phyloP scores from a whole-genome alignment of 2,113 vertebrate species.

The Ceratotherium simum region DNA sequence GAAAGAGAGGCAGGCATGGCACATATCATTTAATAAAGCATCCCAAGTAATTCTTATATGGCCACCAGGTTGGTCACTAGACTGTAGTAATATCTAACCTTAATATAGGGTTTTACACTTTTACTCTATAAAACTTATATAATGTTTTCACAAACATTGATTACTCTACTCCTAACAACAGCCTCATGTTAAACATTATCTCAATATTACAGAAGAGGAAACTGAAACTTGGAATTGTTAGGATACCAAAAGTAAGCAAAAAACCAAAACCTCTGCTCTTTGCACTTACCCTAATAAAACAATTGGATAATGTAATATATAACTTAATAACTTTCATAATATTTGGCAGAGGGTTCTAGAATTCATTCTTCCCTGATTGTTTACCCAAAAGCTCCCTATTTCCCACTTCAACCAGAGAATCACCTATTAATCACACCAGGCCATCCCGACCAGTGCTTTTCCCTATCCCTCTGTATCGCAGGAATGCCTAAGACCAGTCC shows the following conservation, averaged over 20 bases:
- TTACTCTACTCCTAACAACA: constrained; percentile 9
- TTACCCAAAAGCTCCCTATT: background rate
- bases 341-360: background rate
- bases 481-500: background rate
- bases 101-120: background rate
- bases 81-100: background rate
- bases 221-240: background rate
- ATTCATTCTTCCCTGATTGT: background rate
- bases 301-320: background rate
- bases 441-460: background rate
- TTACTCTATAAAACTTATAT: background rate
- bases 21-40: background rate
- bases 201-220: background rate
- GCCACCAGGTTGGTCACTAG: background rate
- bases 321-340: background rate
- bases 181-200: background rate
- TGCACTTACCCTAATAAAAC: background rate
- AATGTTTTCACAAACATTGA: background rate
- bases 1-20: background rate
- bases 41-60: background rate
- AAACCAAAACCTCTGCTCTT: background rate
- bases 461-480: background rate
- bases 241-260: background rate
- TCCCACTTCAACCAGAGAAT: background rate
- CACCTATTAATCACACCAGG: background rate